Percentiles rank a stretch among this genome's conserved stretches.
phyloP scores from a whole-genome alignment of 92 coral and sea anemone genomes.

The Epizoanthus scotinus region DNA sequence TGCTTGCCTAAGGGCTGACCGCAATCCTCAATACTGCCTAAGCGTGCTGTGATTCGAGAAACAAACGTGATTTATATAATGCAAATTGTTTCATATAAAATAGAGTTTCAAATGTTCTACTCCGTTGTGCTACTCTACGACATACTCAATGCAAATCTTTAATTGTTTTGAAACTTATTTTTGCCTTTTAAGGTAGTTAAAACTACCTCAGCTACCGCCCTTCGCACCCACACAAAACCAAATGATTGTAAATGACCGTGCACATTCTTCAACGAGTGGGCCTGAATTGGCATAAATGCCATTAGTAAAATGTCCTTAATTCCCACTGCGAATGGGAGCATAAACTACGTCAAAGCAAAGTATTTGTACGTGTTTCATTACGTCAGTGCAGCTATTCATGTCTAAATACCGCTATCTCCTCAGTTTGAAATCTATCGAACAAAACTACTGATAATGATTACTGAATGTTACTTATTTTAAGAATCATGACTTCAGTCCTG shows the following conservation, averaged over 20 bases:
- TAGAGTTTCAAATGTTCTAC: not conserved
- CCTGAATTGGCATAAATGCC: too few relatives aligned
- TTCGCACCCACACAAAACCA: too few relatives aligned
- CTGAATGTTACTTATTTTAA: not conserved
- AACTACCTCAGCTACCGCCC: too few relatives aligned
- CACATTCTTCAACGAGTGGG: too few relatives aligned
- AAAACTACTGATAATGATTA: too few relatives aligned
- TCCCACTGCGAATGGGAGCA: too few relatives aligned
- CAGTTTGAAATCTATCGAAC: too few relatives aligned
- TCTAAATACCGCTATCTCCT: not conserved
- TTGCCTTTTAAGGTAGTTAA: too few relatives aligned
- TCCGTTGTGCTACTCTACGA: too few relatives aligned
- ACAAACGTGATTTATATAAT: not conserved
- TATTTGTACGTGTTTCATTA: not conserved
- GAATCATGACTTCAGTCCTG: not conserved
- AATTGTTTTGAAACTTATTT: not conserved
- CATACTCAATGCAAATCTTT: not conserved
- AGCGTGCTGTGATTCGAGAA: not conserved
- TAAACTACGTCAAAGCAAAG: not conserved
- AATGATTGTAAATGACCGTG: too few relatives aligned
- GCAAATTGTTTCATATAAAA: not conserved
- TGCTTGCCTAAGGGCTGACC: not conserved
- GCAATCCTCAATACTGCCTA: not conserved
- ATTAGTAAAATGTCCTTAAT: not conserved
- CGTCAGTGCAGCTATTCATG: not conserved